Conservation (phyloP, 2,113 vertebrate species). For the Xiphorhynchus elegans region DNA sequence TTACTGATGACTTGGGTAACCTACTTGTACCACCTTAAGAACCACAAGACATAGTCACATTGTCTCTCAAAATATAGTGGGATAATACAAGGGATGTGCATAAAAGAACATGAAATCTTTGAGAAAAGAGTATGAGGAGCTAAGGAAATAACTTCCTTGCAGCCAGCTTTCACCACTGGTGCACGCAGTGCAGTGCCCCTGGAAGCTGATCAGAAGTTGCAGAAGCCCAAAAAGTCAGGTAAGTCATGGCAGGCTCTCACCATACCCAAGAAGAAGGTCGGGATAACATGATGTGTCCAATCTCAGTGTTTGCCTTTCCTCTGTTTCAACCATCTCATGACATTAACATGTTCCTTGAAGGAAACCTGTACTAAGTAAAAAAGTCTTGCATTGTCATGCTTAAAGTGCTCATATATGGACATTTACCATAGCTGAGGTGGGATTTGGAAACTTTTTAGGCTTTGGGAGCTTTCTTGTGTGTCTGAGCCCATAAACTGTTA, state of each 20-base stretch:
- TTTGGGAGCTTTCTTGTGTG: background rate
- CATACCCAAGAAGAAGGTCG: background rate
- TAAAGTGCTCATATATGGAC: background rate
- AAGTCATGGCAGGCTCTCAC: background rate
- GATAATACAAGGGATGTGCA: rapidly evolving
- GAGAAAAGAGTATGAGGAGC: background rate
- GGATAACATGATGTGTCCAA: background rate
- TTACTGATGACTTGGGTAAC: background rate
- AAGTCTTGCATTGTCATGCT: background rate
- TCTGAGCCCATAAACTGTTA: background rate
- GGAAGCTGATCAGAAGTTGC: background rate
- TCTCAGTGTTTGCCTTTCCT: background rate
- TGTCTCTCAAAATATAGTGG: background rate
- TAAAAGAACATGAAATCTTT: background rate
- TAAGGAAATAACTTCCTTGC: background rate
- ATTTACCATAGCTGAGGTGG: background rate
- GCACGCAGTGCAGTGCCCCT: background rate
- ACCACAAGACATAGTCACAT: rapidly evolving
- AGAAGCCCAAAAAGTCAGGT: background rate
- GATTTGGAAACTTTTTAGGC: background rate
- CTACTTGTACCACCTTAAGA: background rate
- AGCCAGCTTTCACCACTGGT: background rate
- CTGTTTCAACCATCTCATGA: background rate
- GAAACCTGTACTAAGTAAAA: background rate
- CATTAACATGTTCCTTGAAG: background rate